Conservation (phyloP, 92 coral and sea anemone species). For the Porites rus region DNA sequence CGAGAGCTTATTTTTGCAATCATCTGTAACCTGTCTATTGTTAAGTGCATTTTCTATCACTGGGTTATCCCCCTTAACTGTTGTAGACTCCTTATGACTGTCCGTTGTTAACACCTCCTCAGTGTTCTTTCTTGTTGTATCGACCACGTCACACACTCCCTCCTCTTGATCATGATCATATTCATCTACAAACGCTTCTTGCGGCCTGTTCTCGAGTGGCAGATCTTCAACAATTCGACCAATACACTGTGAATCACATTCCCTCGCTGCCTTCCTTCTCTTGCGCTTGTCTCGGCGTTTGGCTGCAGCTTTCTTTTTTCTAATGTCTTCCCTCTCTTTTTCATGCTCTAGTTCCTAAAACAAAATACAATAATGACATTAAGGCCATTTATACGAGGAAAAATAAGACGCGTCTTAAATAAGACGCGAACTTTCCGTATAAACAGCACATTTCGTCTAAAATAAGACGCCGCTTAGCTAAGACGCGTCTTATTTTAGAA, state of each 20-base stretch:
- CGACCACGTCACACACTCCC: constrained; percentile 65
- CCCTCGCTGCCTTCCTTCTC: constrained; percentile 91
- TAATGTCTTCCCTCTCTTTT: constrained; percentile 90
- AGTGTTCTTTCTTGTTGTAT: constrained; percentile 42
- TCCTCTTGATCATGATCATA: constrained; percentile 76
- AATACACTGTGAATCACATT: constrained; percentile 65
- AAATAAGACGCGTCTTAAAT: too few relatives aligned
- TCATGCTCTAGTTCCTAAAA: constrained; percentile 94
- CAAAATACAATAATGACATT: not conserved
- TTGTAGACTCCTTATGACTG: not conserved
- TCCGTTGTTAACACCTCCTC: constrained; percentile 2
- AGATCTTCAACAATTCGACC: constrained; percentile 72
- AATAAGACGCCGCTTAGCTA: too few relatives aligned
- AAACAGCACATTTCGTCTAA: too few relatives aligned
- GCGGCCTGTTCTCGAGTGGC: constrained; percentile 96
- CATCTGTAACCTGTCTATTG: not conserved
- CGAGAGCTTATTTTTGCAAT: constrained; percentile 15
- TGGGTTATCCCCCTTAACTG: not conserved
- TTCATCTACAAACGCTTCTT: constrained; percentile 67
- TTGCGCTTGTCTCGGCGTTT: constrained; percentile 94
- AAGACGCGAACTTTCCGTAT: too few relatives aligned
- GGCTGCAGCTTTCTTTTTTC: constrained; percentile 97
- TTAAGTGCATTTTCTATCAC: not conserved
- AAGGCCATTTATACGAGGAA: too few relatives aligned
- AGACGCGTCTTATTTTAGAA: too few relatives aligned